Base-by-base conservation (phyloP, 2,888 invertebrate species). In the Zele albiditarsus region DNA sequence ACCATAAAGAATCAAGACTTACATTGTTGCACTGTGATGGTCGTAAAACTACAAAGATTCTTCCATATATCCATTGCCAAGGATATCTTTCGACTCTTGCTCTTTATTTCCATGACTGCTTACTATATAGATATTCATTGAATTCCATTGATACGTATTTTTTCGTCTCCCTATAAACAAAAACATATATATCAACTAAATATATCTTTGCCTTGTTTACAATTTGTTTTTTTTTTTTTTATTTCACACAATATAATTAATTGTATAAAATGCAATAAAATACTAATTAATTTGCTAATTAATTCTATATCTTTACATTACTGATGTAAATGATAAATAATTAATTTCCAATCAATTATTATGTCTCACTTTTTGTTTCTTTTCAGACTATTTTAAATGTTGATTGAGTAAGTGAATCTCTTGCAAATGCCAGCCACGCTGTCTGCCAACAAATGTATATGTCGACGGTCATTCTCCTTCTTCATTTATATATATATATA, bases 1-100 rank as follows among this genome's bases (percentile, higher is more conserved):
- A 82, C 85, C 88, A 87, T 88, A 88, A 88, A 88, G 86, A 87
- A 87, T 82, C 85, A 84, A 85, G 88, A 88, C 87, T 87, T 88
- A 87, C 86, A 86, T 87, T 84, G 85, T 85, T 84, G 84, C 84
- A 85, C 82, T 86, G 84, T 82, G 84, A 31, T 67, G 53, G 49
- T 28, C 27, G 62, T 33, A 14, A 77, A 46, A 74, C 75, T 73
- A 77, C 84, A 80, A 84, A 84, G 86, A 82, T 86, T 82, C 80
- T 79, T 86, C 10, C 86, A 84, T 86, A 86, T 84, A 85, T 2
- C 67, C 10, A 63, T 68, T 67, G 71, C 69, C 76, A 71, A 53
- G 76, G 71, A 75, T 77, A 67, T 74, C 66, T 76, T 70, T 78
- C 68, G 6, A 46, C 72, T 74, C 70, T 62, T 72, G 49, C 75